phyloP scores from a whole-genome alignment of 2,797 vertebrate genomes.

The Lutjanus campechanus region DNA sequence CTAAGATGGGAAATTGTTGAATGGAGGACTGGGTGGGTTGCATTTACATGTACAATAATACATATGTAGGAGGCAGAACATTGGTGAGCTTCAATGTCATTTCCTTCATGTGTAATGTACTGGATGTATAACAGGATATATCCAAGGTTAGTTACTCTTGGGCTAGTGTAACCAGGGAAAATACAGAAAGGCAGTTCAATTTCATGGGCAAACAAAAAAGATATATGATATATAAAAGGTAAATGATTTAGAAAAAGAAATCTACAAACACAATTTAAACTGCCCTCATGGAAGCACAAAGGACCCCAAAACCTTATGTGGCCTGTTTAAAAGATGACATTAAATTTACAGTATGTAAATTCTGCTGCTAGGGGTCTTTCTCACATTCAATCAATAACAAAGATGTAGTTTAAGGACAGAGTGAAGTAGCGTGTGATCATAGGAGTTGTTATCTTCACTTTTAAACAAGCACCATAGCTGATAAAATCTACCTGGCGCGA shows the following conservation, averaged over 20 bases:
- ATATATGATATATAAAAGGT: too few species aligned
- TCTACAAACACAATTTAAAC: background rate
- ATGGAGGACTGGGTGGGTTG: conserved; percentile 24
- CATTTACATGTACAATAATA: conserved; percentile 8
- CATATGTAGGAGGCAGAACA: conserved; percentile 3
- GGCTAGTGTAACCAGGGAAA: background rate
- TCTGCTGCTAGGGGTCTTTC: too few species aligned
- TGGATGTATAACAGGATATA: background rate
- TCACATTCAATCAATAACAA: too few species aligned
- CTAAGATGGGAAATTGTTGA: conserved; percentile 18
- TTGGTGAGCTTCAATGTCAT: conserved; percentile 13
- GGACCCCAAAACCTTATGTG: background rate
- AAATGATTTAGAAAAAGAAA: background rate
- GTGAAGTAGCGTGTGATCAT: too few species aligned
- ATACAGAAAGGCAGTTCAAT: conserved; percentile 3
- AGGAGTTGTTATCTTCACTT: too few species aligned
- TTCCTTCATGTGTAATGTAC: background rate
- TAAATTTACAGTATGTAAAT: too few species aligned
- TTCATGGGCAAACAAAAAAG: conserved; percentile 10
- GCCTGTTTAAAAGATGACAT: background rate
- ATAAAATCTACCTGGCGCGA: too few species aligned
- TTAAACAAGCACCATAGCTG: too few species aligned
- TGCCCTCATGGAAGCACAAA: background rate
- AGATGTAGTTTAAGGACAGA: too few species aligned
- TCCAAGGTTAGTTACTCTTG: background rate